Conservation (phyloP, 2,888 invertebrate genomes). For the Tachina lurida region DNA sequence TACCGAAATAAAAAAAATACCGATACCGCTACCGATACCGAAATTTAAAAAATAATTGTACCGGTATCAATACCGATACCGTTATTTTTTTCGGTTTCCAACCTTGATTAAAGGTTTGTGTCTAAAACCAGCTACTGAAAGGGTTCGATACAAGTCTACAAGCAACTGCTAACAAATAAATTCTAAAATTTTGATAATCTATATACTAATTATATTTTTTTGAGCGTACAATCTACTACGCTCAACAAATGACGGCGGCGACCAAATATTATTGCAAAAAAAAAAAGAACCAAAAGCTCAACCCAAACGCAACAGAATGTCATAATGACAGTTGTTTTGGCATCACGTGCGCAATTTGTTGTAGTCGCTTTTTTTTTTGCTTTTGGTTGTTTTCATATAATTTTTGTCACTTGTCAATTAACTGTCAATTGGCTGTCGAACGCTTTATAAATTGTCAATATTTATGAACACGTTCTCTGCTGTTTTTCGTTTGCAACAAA, state of each 20-base stretch:
- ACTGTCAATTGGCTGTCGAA: conserved; percentile 72
- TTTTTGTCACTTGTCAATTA: conserved; percentile 72
- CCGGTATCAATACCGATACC: too few relatives aligned
- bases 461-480: conserved; percentile 70
- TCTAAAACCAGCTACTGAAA: too few relatives aligned
- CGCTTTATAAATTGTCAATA: conserved; percentile 72
- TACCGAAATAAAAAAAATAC: too few relatives aligned
- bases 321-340: conserved; percentile 70
- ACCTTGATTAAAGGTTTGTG: too few relatives aligned
- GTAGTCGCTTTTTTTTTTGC: conserved; percentile 55
- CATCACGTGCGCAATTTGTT: conserved; percentile 71
- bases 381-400: conserved; percentile 61
- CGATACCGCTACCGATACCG: too few relatives aligned
- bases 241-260: conserved; percentile 44
- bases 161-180: background rate
- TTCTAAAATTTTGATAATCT: too few relatives aligned
- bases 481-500: conserved; percentile 58
- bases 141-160: too few relatives aligned
- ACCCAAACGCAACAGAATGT: conserved; percentile 59
- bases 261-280: conserved; percentile 30
- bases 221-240: conserved; percentile 18
- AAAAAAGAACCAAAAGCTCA: conserved; percentile 26
- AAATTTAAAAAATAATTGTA: too few relatives aligned
- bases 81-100: too few relatives aligned
- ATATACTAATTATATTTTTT: background rate